Base-by-base conservation (phyloP, 1,140 invertebrate species). In the Macrocentrus cingulum region DNA sequence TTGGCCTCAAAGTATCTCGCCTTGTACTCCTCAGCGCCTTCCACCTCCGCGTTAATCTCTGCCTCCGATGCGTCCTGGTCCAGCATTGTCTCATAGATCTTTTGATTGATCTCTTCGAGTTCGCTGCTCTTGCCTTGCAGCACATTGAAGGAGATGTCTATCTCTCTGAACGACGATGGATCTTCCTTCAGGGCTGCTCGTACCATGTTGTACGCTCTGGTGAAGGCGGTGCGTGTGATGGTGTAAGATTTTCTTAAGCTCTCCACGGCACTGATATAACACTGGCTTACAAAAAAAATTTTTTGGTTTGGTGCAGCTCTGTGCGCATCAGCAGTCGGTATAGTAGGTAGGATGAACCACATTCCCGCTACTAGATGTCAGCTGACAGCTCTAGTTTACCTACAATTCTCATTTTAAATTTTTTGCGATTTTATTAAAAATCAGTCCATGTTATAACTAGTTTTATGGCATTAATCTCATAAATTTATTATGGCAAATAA, bases 91-190 rank as follows among this genome's bases (percentile, higher is more conserved):
- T 49, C 36, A 19, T 39, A 15, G 23, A 58, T 25, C 18, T 18
- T 50, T 7, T 1, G 5, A 25, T 58, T 58, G 2, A 2, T 8
- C 1, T 50, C 46, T 23, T 58, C 45, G 16, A 58, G 45, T 6
- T 58, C 56, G 49, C 18, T 41, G 2, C 34, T 11, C 32, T 58
- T 58, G 11, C 50, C 56, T 51, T 42, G 36, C 22, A 58, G 46
- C n/a, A 58, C 1, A 18, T n/a, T 45, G 29, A 42, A 58, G 1
- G 20, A 13, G 9, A 49, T 46, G 11, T 50, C 20, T 25, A 50
- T 16, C 2, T 58, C 46, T 2, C 6, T 34, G 1, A 58, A 5
- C 19, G 16, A 6, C 7, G 46, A 16, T 0, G 11, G 8, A 2
- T 42, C 46, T 6, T 23, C 39, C 1, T 3, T 20, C 18, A 58